A percentile compares a stretch with the other conserved stretches of the same genome.
These are phyloP conservation scores for Sebastes elongatus DNA, from an alignment of 2,797 vertebrate genomes.

Conservation along the genomic window DNA sequence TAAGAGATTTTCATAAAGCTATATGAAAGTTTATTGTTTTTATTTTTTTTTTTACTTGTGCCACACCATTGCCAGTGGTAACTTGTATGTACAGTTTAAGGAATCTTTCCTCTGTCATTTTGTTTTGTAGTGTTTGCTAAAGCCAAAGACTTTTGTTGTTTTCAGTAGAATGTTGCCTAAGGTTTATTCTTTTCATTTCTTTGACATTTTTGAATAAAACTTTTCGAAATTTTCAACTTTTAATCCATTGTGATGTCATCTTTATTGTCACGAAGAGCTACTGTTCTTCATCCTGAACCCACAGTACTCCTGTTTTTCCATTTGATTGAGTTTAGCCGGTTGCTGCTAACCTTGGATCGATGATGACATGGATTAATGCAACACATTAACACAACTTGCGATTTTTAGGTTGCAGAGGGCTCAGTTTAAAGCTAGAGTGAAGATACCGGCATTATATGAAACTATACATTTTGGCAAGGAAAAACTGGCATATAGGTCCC, in stretches of 20 bases:
- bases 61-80: conserved; percentile 96
- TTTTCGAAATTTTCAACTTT: conserved; percentile 35
- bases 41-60: conserved; percentile 92
- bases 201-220: conserved; percentile 94
- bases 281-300: background rate
- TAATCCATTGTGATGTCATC: background rate
- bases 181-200: conserved; percentile 93
- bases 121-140: conserved; percentile 94
- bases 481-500: no score
- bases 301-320: background rate
- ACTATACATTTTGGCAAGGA: no score
- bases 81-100: conserved; percentile 94
- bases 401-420: no score
- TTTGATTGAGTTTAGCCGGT: background rate
- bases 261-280: background rate
- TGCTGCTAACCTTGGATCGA: background rate
- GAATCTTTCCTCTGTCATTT: conserved; percentile 90
- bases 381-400: no score
- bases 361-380: background rate
- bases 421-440: no score
- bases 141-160: conserved; percentile 88
- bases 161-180: conserved; percentile 94
- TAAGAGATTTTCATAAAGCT: conserved; percentile 97
- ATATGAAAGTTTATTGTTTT: conserved; percentile 90
- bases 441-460: no score